Evolutionary conservation across 2,113 vertebrate genomes (phyloP).

Genomic region (Barnardius zonarius): DNA sequence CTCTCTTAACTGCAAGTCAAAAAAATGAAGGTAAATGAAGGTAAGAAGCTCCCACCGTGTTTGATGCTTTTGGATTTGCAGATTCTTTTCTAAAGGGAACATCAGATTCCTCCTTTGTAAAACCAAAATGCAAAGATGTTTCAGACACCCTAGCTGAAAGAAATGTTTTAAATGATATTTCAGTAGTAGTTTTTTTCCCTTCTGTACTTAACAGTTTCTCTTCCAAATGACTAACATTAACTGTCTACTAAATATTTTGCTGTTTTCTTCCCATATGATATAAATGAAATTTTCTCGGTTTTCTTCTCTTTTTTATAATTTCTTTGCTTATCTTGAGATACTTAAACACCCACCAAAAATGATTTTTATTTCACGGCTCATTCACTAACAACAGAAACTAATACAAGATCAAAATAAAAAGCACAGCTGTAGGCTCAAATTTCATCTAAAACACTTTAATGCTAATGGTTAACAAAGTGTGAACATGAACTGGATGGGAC

Average conservation of each 20-base stretch:
- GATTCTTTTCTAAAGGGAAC: slow-evolving; percentile 20
- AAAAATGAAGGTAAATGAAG: background rate
- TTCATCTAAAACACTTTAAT: background rate
- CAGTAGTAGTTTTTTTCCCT: background rate
- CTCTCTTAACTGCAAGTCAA: background rate
- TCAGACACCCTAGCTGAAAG: slow-evolving; percentile 47
- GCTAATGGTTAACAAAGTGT: background rate
- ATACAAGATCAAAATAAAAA: background rate
- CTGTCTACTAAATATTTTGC: background rate
- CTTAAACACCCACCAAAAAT: slow-evolving; percentile 1
- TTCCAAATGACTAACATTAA: background rate
- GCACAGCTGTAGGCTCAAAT: background rate
- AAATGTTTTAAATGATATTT: slow-evolving; percentile 49
- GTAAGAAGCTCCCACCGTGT: slow-evolving; percentile 20
- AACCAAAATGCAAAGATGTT: slow-evolving; percentile 44
- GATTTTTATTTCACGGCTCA: slow-evolving; percentile 24
- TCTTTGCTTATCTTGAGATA: background rate
- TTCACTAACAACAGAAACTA: slow-evolving; percentile 18
- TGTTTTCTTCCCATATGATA: background rate
- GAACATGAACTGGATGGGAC: slow-evolving; percentile 57
- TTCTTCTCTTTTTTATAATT: background rate
- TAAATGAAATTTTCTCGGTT: background rate
- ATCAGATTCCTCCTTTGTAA: background rate
- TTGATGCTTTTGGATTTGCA: slow-evolving; percentile 18
- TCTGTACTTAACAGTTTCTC: slow-evolving; percentile 1